Percentiles rank a stretch among this genome's conserved stretches.
Evolutionary conservation across 2,888 invertebrate species (phyloP).

Genomic region (Scaptomyza reducta): DNA sequence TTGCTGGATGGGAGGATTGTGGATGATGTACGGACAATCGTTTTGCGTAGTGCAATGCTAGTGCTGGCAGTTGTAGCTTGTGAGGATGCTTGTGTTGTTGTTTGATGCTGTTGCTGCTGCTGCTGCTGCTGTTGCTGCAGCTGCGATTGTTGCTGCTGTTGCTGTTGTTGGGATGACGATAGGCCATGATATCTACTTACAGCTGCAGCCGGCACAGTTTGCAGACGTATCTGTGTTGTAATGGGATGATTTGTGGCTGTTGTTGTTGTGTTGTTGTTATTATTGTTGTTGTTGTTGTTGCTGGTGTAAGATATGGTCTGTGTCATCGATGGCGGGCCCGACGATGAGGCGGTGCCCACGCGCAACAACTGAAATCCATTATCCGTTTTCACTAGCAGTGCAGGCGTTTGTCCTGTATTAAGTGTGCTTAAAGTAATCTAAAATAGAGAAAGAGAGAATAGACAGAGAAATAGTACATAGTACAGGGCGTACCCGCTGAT

Average conservation of each 20-base stretch:
- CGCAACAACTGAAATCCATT: conserved; percentile 97
- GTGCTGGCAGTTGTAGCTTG: conserved; percentile 76
- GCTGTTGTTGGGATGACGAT: conserved; percentile 85
- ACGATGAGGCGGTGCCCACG: conserved; percentile 91
- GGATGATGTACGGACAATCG: conserved; percentile 84
- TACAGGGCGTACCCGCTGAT: conserved; percentile 31
- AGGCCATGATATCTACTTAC: conserved; percentile 91
- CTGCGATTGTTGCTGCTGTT: conserved; percentile 73
- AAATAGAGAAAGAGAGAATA: conserved; percentile 69
- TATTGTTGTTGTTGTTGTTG: conserved; percentile 43
- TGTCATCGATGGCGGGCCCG: conserved; percentile 85
- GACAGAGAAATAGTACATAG: conserved; percentile 45
- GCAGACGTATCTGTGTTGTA: conserved; percentile 92
- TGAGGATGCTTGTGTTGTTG: conserved; percentile 64
- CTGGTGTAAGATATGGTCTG: conserved; percentile 84
- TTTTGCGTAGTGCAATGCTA: conserved; percentile 87
- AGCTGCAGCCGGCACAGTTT: conserved; percentile 93
- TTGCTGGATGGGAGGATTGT: conserved; percentile 78
- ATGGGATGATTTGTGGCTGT: conserved; percentile 84
- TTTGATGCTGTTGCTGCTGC: conserved; percentile 63
- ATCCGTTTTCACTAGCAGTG: conserved; percentile 96
- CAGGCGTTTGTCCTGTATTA: conserved; percentile 94
- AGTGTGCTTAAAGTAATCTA: conserved; percentile 95
- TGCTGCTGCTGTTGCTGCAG: conserved; percentile 57
- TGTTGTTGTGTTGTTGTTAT: conserved; percentile 68